Evolutionary conservation across 2,113 vertebrate genomes (phyloP), one percentile per base, ranked within the genome.

Genomic region (Carassius carassius): DNA sequence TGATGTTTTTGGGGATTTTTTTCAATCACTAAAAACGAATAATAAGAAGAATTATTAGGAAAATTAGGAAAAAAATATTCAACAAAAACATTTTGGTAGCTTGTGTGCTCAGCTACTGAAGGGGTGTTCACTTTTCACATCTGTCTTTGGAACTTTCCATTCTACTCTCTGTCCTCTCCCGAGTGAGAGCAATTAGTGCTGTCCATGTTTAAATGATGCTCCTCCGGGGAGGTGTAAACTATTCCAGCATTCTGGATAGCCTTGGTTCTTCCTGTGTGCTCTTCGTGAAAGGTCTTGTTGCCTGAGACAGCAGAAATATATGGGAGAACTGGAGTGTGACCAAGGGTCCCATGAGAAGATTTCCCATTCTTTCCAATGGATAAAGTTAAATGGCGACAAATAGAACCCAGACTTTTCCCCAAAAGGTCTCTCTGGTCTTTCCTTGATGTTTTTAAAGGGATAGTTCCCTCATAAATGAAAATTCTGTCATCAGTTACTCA

Each of bases 141-240:
- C 87, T 88, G 87, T 86, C 84, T 88, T 83, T 54, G 14, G 84
- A 88, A 88, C 84, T 88, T 88, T 88, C 87, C 87, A 41, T 56
- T 83, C 79, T 49, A 67, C 84, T 86, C 81, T 81, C 82, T 10
- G 17, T 84, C 63, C 58, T 84, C 60, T 88, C 70, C 82, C 23
- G 63, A 32, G 82, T 82, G 87, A 88, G 51, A n/a, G 73, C 82
- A 86, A 84, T 86, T 86, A 88, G 78, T 81, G 84, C 69, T 8
- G 72, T 80, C 81, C 80, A 85, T 35, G 58, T 82, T 81, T 84
- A 86, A 86, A 76, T 88, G 49, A 88, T 88, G 87, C 82, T 88
- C 29, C 87, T 86, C 87, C 62, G 23, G 87, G 85, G 87, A 88
- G 85, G 84, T 86, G 85, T 84, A 86, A 86, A 88, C 51, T 81